phyloP scores from a whole-genome alignment of 2,797 vertebrate genomes.

The Alcedo quadribrachys region DNA sequence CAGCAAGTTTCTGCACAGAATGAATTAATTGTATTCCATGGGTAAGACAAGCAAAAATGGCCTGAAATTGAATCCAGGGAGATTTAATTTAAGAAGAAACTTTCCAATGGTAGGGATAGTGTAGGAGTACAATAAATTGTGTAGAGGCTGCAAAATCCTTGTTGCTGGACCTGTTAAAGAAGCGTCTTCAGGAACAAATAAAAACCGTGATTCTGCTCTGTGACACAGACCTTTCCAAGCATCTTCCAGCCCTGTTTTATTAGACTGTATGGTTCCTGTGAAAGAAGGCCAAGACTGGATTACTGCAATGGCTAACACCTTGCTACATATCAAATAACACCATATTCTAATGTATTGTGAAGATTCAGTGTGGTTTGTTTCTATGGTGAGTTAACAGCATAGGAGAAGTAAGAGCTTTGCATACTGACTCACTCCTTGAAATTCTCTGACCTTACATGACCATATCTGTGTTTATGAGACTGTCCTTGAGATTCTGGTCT shows the following conservation, averaged over 20 bases:
- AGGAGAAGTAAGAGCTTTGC: background rate
- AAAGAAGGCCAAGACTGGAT: slow-evolving; percentile 25
- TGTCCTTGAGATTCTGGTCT: slow-evolving; percentile 6
- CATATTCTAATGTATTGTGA: slow-evolving; percentile 8
- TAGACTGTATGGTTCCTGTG: background rate
- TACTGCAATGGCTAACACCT: slow-evolving; percentile 55
- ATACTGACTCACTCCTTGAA: background rate
- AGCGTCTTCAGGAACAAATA: background rate
- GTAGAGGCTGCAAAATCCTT: background rate
- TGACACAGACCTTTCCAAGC: background rate
- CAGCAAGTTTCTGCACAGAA: background rate
- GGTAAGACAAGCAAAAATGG: background rate
- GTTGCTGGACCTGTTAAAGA: background rate
- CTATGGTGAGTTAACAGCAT: slow-evolving; percentile 40
- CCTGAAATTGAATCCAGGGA: background rate
- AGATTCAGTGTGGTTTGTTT: slow-evolving; percentile 51
- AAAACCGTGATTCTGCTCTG: background rate
- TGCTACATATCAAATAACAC: slow-evolving; percentile 61
- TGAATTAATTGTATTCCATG: background rate
- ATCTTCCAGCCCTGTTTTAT: background rate
- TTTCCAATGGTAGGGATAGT: background rate
- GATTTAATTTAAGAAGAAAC: background rate
- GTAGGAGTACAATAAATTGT: background rate
- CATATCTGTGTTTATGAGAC: slow-evolving; percentile 3
- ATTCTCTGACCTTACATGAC: slow-evolving; percentile 24